A percentile compares a stretch with the other conserved stretches of the same genome.
Evolutionary conservation across 2,888 invertebrate genomes (phyloP).

Genomic region (Drosophila mettleri): DNA sequence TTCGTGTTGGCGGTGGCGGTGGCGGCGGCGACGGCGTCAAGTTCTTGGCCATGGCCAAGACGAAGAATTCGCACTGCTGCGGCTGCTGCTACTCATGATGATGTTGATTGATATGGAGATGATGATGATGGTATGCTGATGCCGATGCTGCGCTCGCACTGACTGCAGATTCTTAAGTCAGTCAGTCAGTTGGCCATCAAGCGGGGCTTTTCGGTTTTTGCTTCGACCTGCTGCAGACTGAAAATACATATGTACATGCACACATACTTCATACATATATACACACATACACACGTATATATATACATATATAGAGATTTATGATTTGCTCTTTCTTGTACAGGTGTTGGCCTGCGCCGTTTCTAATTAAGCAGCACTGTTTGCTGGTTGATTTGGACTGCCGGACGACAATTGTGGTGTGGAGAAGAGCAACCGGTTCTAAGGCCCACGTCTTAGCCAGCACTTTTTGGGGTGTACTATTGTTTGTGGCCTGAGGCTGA

Average conservation of each 20-base stretch:
- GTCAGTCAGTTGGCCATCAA: slow-evolving; percentile 77
- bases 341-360: slow-evolving; percentile 73
- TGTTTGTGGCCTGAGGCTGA: slow-evolving; percentile 54
- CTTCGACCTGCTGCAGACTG: slow-evolving; percentile 32
- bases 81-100: slow-evolving; percentile 36
- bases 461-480: slow-evolving; percentile 41
- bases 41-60: slow-evolving; percentile 74
- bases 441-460: slow-evolving; percentile 40
- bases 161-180: slow-evolving; percentile 59
- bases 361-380: slow-evolving; percentile 76
- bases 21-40: slow-evolving; percentile 38
- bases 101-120: slow-evolving; percentile 58
- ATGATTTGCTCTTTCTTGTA: slow-evolving; percentile 31
- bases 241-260: slow-evolving; percentile 9
- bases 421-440: slow-evolving; percentile 50
- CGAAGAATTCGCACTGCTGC: slow-evolving; percentile 62
- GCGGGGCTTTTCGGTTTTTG: slow-evolving; percentile 73
- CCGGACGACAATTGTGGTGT: slow-evolving; percentile 48
- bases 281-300: not conserved
- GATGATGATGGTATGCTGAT: slow-evolving; percentile 52
- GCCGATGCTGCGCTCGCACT: slow-evolving; percentile 35
- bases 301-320: not conserved
- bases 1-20: slow-evolving; percentile 45
- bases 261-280: too few relatives aligned
- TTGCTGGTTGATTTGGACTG: slow-evolving; percentile 39